Conservation (phyloP, 2,797 vertebrate genomes). For the Pogonophryne albipinna region DNA sequence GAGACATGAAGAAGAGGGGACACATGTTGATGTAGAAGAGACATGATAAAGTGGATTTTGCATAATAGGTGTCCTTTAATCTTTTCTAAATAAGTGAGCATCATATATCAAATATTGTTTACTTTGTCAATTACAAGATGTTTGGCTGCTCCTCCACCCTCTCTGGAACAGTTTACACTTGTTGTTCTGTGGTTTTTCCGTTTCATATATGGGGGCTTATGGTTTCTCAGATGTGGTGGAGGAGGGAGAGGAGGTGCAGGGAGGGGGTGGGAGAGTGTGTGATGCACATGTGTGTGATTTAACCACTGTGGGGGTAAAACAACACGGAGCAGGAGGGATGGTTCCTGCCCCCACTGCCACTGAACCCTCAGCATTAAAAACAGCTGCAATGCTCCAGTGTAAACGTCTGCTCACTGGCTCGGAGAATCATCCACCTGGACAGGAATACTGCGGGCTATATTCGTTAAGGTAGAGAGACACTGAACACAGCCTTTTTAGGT, state of each 20-base stretch:
- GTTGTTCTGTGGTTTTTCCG: slow-evolving; percentile 62
- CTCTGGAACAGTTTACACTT: slow-evolving; percentile 67
- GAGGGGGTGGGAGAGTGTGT: slow-evolving; percentile 37
- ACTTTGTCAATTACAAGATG: slow-evolving; percentile 25
- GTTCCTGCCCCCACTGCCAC: slow-evolving; percentile 52
- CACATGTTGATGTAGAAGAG: too few relatives aligned
- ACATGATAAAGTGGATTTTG: too few relatives aligned
- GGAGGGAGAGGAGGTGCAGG: slow-evolving; percentile 38
- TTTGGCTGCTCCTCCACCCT: slow-evolving; percentile 15
- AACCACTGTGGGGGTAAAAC: slow-evolving; percentile 71
- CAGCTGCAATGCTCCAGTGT: slow-evolving; percentile 61
- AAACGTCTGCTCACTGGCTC: slow-evolving; percentile 17
- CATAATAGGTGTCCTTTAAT: not conserved
- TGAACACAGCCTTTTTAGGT: not conserved
- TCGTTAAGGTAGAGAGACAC: not conserved
- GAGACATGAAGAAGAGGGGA: too few relatives aligned
- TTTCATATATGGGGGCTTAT: slow-evolving; percentile 37
- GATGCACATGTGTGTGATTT: slow-evolving; percentile 65
- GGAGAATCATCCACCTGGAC: slow-evolving; percentile 57
- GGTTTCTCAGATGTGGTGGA: slow-evolving; percentile 64
- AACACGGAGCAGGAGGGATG: slow-evolving; percentile 65
- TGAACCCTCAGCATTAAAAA: slow-evolving; percentile 59
- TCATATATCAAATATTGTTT: slow-evolving; percentile 25
- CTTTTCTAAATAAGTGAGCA: slow-evolving; percentile 12
- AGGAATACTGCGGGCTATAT: not conserved